These are phyloP conservation scores for Coremacera marginata DNA, from an alignment of 2,888 invertebrate genomes.

Conservation along the genomic window DNA sequence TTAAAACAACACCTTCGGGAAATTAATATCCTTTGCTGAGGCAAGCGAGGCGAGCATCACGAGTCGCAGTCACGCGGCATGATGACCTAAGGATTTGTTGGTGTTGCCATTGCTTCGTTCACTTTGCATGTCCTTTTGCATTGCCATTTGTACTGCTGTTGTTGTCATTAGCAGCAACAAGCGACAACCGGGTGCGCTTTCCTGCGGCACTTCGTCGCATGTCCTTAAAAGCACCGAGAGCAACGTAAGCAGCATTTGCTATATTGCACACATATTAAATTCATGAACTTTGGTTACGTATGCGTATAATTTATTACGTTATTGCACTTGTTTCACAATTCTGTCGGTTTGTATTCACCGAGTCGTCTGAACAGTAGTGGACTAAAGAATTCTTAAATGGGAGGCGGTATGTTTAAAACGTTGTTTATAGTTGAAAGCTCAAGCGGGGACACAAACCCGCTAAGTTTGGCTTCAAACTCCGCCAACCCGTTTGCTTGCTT, in stretches of 20 bases:
- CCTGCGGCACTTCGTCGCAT: slow-evolving; percentile 51
- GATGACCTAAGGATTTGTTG: slow-evolving; percentile 53
- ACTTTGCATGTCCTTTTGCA: not conserved
- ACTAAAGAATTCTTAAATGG: no score
- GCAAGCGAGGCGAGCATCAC: slow-evolving; percentile 43
- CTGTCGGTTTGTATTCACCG: slow-evolving; percentile 42
- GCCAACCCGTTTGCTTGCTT: not conserved
- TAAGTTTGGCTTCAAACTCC: not conserved
- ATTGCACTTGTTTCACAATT: slow-evolving; percentile 54
- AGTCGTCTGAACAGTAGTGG: not conserved
- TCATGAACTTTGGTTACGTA: slow-evolving; percentile 41
- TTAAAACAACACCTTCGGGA: slow-evolving; percentile 64
- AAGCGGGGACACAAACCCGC: no score
- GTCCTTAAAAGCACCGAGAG: slow-evolving; percentile 40
- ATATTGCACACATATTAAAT: slow-evolving; percentile 14
- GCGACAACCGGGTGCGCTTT: slow-evolving; percentile 47
- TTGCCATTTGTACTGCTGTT: slow-evolving; percentile 23
- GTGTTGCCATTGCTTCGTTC: slow-evolving; percentile 25
- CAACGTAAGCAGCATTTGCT: not conserved
- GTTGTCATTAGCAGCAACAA: slow-evolving; percentile 7
- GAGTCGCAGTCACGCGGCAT: slow-evolving; percentile 58
- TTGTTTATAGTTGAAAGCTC: no score
- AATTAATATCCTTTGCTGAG: slow-evolving; percentile 63
- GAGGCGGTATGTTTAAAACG: no score
- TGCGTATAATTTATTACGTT: slow-evolving; percentile 64